Evolutionary conservation across 92 coral and sea anemone genomes (phyloP).

Genomic region (Heliopora coerulea): DNA sequence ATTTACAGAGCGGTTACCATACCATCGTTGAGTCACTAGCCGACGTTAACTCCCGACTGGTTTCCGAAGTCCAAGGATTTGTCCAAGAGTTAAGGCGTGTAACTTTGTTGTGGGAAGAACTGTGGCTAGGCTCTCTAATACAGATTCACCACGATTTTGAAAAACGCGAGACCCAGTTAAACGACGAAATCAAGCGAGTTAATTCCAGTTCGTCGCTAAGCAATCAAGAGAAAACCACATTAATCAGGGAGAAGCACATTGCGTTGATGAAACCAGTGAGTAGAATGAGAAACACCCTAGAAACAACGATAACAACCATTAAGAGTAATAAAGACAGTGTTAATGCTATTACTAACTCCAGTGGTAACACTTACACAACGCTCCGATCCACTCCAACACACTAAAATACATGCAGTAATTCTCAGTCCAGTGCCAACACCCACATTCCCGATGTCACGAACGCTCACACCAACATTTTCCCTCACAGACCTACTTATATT

Average conservation of each 20-base stretch:
- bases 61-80: constrained; percentile 85
- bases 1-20: constrained; percentile 78
- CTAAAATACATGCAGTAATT: too few species aligned
- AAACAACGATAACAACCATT: too few species aligned
- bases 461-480: too few species aligned
- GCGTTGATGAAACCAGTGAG: constrained; percentile 99
- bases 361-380: too few species aligned
- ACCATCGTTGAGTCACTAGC: constrained; percentile 90
- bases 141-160: constrained; percentile 95
- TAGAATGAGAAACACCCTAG: neutral
- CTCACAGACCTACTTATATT: too few species aligned
- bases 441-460: too few species aligned
- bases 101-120: constrained; percentile 93
- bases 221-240: constrained; percentile 74
- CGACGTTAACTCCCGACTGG: constrained; percentile 71
- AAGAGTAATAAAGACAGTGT: too few species aligned
- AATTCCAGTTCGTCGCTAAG: constrained; percentile 72
- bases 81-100: constrained; percentile 88
- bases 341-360: too few species aligned
- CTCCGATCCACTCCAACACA: too few species aligned
- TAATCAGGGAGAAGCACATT: constrained; percentile 85
- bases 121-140: constrained; percentile 94
- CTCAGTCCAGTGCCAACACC: too few species aligned
- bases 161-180: constrained; percentile 86
- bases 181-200: constrained; percentile 93